Base-by-base conservation (phyloP, 53 echinoderm and acorn worm genomes). In the Patiria pectinifera region DNA sequence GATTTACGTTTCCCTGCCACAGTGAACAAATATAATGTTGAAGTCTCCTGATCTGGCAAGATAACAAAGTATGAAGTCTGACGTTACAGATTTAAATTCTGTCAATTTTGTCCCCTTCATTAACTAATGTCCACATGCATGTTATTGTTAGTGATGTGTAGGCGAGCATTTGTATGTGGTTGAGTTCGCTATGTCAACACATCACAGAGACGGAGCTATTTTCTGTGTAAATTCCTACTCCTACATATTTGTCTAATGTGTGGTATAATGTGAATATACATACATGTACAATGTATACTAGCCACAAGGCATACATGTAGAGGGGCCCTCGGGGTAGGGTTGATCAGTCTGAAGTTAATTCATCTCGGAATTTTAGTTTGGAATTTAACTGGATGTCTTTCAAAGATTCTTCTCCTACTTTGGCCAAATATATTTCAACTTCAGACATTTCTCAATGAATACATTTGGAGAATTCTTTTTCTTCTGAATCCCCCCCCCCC, bases 141-240 rank as follows among this genome's bases (percentile, higher is more conserved):
- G 84, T 84, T 66, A 63, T 63, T 15, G 18, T 84, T 66, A 63
- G 84, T 15, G 18, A 62, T 84, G 60, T 62, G 84, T 84, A 84
- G 18, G 62, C 62, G 15, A 4, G 16, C 45, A 84, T 62, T 16
- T 69, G 53, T 43, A 35, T 45, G 9, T 6, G 69, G 18, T 18
- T 6, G 21, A 43, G 45, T 69, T 45, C 7, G 69, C 85, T 85
- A 60, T 69, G 69, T 70, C 63, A 85, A 85, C 70, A 85, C 66
- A 3, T 2, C 0, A 3, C 66, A 66, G 15, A 66, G 66, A 66
- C 19, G 14, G 60, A 53, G 53, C 53, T 53, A 53, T 53, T 53
- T 53, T 5, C 5, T 53, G 53, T 53, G 53, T 53, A 53, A 53
- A 53, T 53, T 53, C 53, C 53, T 8, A 6, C 8, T 53, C 15